These are phyloP conservation scores for Ips nitidus DNA, from an alignment of 1,140 invertebrate genomes.

Conservation along the genomic window DNA sequence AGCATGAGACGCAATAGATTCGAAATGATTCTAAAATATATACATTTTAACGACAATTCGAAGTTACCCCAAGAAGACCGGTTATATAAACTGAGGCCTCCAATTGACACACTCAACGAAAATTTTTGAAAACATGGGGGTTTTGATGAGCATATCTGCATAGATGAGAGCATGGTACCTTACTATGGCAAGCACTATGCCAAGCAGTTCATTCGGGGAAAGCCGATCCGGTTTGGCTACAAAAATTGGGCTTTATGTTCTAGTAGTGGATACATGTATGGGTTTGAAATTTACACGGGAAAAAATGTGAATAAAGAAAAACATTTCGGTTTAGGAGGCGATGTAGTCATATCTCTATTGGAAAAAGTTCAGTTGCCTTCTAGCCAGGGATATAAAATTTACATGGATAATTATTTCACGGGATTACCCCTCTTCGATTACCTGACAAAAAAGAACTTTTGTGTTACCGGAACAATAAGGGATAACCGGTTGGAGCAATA, in stretches of 20 bases:
- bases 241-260: slow-evolving; percentile 39
- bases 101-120: slow-evolving; percentile 32
- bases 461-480: slow-evolving; percentile 36
- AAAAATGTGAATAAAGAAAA: slow-evolving; percentile 22
- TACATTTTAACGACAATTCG: slow-evolving; percentile 6
- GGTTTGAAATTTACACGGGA: slow-evolving; percentile 37
- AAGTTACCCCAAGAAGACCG: slow-evolving; percentile 34
- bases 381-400: slow-evolving; percentile 33
- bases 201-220: too few relatives aligned
- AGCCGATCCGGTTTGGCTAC: slow-evolving; percentile 41
- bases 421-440: too few relatives aligned
- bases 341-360: slow-evolving; percentile 33
- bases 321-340: slow-evolving; percentile 37
- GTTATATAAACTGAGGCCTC: slow-evolving; percentile 35
- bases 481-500: too few relatives aligned
- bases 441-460: slow-evolving; percentile 8
- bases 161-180: slow-evolving; percentile 37
- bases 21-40: slow-evolving; percentile 35
- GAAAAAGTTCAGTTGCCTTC: slow-evolving; percentile 30
- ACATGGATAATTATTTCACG: too few relatives aligned
- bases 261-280: slow-evolving; percentile 32
- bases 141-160: slow-evolving; percentile 35
- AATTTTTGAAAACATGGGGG: slow-evolving; percentile 39
- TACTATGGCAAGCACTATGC: slow-evolving; percentile 28
- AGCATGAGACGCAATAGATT: slow-evolving; percentile 36